These are phyloP conservation scores for Cercopithecus mona DNA, from an alignment of 2,113 vertebrate species.

Conservation along the genomic window DNA sequence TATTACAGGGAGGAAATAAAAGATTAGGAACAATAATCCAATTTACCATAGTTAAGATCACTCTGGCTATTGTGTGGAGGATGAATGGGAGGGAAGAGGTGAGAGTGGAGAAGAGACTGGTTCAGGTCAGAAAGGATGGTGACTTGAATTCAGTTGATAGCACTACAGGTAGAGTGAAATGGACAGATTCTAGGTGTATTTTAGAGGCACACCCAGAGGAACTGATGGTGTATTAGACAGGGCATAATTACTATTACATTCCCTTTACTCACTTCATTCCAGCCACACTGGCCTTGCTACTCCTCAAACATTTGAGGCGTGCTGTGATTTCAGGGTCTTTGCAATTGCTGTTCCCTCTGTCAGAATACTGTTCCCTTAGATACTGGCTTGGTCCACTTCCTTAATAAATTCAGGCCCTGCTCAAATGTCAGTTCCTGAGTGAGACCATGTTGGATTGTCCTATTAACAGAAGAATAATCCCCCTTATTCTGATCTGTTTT, in stretches of 20 bases:
- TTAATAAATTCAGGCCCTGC: not conserved
- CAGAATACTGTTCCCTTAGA: not conserved
- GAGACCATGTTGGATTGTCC: not conserved
- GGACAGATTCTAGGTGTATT: not conserved
- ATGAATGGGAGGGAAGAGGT: not conserved
- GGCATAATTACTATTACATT: no score
- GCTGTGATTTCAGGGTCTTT: not conserved
- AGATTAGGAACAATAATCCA: not conserved
- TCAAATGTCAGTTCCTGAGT: not conserved
- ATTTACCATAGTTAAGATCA: not conserved
- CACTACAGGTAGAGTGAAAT: not conserved
- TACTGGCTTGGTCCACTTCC: not conserved
- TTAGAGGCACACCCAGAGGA: not conserved
- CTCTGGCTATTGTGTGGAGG: not conserved
- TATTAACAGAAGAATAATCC: not conserved
- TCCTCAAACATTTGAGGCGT: not conserved
- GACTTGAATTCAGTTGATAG: not conserved
- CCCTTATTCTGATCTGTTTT: not conserved
- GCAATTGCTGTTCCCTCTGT: not conserved
- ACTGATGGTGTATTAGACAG: not conserved
- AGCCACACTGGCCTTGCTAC: not conserved
- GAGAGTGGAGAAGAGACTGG: not conserved
- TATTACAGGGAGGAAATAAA: not conserved
- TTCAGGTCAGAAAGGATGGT: not conserved
- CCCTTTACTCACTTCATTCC: not conserved